A percentile compares a stretch with the other conserved stretches of the same genome.
Conservation (phyloP, 2,888 invertebrate genomes). For the Octonoba sinensis region DNA sequence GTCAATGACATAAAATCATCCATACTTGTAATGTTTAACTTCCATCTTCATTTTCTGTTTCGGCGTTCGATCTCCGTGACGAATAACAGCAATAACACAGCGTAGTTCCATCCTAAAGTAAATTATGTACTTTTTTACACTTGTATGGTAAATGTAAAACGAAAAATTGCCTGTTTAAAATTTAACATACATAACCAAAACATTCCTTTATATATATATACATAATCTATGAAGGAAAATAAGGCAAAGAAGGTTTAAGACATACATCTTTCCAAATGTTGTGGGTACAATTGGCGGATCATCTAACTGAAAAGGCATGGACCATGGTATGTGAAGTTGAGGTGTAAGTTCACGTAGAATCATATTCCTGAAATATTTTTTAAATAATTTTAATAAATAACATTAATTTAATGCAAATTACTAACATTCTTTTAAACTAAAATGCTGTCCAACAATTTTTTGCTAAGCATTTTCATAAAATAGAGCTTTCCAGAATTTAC, state of each 20-base stretch:
- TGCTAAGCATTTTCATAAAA: no score
- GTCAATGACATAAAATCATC: constrained; percentile 47
- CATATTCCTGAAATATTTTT: constrained; percentile 79
- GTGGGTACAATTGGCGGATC: constrained; percentile 99
- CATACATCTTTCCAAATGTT: constrained; percentile 94
- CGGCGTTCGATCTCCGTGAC: constrained; percentile 98
- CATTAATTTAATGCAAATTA: neutral
- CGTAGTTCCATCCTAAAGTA: constrained; percentile 81
- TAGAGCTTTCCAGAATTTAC: no score
- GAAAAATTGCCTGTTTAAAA: neutral
- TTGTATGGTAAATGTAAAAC: neutral
- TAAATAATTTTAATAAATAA: neutral
- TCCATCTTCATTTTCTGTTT: constrained; percentile 99
- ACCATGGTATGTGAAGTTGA: constrained; percentile 96
- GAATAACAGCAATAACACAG: constrained; percentile 96
- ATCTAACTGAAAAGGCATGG: constrained; percentile 95
- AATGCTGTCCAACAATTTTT: no score
- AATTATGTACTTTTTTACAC: constrained; percentile 3
- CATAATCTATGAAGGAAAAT: neutral
- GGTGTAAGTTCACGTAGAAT: constrained; percentile 94
- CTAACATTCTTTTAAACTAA: no score
- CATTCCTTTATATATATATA: neutral
- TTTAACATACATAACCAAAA: neutral
- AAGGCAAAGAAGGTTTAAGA: neutral
- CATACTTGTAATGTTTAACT: constrained; percentile 92